Percentiles rank a stretch among this genome's conserved stretches.
These are phyloP conservation scores for Collichthys lucidus DNA, from an alignment of 2,113 vertebrate genomes.

Conservation along the genomic window DNA sequence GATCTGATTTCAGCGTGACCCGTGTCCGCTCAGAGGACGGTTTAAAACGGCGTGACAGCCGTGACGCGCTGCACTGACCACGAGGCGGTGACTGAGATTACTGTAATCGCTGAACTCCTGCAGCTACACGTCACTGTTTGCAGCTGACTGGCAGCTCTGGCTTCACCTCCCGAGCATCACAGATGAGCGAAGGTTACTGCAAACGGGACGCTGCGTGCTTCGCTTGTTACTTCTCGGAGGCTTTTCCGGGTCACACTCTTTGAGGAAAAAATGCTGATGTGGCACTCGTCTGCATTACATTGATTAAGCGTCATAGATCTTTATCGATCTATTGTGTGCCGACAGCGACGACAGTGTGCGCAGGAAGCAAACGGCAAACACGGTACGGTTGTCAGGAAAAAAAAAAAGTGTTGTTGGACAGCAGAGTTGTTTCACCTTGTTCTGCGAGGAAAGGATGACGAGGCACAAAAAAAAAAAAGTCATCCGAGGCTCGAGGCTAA, in stretches of 20 bases:
- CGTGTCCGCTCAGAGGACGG: neutral
- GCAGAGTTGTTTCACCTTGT: conserved; percentile 21
- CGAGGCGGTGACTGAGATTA: neutral
- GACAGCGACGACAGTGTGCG: conserved; percentile 38
- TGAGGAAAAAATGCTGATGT: conserved; percentile 46
- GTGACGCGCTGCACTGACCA: neutral
- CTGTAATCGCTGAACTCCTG: conserved; percentile 4
- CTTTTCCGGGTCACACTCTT: conserved; percentile 5
- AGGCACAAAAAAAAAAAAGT: conserved; percentile 39
- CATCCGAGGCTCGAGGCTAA: conserved; percentile 19
- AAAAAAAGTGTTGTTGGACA: neutral
- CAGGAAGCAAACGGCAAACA: neutral
- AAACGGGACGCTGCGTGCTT: conserved; percentile 21
- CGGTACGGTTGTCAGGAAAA: neutral
- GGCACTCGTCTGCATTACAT: conserved; percentile 66
- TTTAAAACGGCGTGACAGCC: neutral
- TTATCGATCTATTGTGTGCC: conserved; percentile 55
- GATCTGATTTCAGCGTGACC: conserved; percentile 1
- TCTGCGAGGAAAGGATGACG: conserved; percentile 42
- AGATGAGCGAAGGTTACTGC: conserved; percentile 21
- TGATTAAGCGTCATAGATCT: conserved; percentile 72
- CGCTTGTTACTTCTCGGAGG: conserved; percentile 17
- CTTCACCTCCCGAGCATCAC: neutral
- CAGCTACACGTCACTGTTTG: neutral
- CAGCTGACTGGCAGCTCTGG: neutral